phyloP scores from a whole-genome alignment of 2,888 invertebrate genomes.

The Sericinus montela region DNA sequence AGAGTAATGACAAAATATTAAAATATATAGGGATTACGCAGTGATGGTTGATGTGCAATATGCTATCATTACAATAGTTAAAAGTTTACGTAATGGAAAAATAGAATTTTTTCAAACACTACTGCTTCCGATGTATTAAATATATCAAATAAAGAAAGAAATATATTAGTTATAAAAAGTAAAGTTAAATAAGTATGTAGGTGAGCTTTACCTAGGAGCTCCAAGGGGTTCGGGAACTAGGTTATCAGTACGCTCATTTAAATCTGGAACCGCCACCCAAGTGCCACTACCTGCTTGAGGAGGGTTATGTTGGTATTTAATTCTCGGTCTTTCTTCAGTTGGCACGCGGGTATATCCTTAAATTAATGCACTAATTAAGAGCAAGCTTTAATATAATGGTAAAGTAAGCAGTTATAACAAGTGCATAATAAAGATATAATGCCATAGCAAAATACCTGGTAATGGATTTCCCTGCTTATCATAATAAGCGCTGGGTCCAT shows the following conservation, averaged over 20 bases:
- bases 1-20: too few relatives aligned
- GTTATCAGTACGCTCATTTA: constrained; percentile 54
- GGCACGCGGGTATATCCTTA: constrained; percentile 63
- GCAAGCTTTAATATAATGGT: too few relatives aligned
- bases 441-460: constrained; percentile 64
- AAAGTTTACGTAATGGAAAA: too few relatives aligned
- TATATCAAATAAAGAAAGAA: too few relatives aligned
- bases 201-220: constrained; percentile 50
- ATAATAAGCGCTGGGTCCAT: constrained; percentile 70
- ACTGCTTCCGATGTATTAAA: too few relatives aligned
- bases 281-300: constrained; percentile 51
- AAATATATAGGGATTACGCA: too few relatives aligned
- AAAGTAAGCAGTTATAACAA: too few relatives aligned
- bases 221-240: constrained; percentile 63
- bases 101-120: too few relatives aligned
- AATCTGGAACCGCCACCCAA: constrained; percentile 51
- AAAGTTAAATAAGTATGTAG: too few relatives aligned
- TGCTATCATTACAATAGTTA: too few relatives aligned
- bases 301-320: constrained; percentile 55
- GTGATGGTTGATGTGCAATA: too few relatives aligned
- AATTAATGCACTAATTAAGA: not conserved
- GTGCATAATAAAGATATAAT: too few relatives aligned
- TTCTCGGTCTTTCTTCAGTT: constrained; percentile 54
- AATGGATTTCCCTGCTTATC: constrained; percentile 69
- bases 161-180: not conserved